Conservation (phyloP, 2,888 invertebrate genomes). For the Metopia argyrocephala region DNA sequence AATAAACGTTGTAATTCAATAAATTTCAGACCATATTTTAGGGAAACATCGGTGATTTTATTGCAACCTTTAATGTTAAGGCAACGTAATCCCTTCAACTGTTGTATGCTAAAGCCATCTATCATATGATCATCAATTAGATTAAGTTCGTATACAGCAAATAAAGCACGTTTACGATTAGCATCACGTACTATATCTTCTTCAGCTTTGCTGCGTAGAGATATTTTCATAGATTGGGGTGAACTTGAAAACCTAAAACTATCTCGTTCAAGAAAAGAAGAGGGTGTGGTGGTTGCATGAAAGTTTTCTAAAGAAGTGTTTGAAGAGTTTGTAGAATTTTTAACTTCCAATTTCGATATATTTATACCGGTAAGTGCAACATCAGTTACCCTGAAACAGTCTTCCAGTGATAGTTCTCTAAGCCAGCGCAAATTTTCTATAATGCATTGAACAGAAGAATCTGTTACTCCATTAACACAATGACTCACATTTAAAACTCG, state of each 20-base stretch:
- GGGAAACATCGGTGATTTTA: slow-evolving; percentile 85
- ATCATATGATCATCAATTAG: slow-evolving; percentile 70
- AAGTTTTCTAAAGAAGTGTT: slow-evolving; percentile 68
- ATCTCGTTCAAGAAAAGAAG: slow-evolving; percentile 60
- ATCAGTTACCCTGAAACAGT: slow-evolving; percentile 82
- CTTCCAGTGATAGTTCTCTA: slow-evolving; percentile 82
- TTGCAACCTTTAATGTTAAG: slow-evolving; percentile 85
- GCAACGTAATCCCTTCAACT: slow-evolving; percentile 80
- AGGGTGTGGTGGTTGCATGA: slow-evolving; percentile 63
- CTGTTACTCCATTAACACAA: slow-evolving; percentile 86
- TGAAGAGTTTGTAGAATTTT: slow-evolving; percentile 61
- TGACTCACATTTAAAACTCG: slow-evolving; percentile 83
- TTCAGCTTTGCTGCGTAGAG: slow-evolving; percentile 84
- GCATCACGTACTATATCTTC: slow-evolving; percentile 85
- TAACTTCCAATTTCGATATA: slow-evolving; percentile 67
- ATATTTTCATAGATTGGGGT: slow-evolving; percentile 78
- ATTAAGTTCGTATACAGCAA: slow-evolving; percentile 81
- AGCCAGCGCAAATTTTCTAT: slow-evolving; percentile 82
- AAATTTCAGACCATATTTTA: slow-evolving; percentile 84
- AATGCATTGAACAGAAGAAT: slow-evolving; percentile 84
- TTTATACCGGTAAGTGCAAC: slow-evolving; percentile 84
- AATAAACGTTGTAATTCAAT: slow-evolving; percentile 82
- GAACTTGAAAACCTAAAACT: slow-evolving; percentile 64
- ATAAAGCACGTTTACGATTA: slow-evolving; percentile 82
- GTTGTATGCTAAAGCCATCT: slow-evolving; percentile 80